A percentile compares a stretch with the other conserved stretches of the same genome.
Conservation (phyloP, 2,113 vertebrate genomes). For the Pipa parva region DNA sequence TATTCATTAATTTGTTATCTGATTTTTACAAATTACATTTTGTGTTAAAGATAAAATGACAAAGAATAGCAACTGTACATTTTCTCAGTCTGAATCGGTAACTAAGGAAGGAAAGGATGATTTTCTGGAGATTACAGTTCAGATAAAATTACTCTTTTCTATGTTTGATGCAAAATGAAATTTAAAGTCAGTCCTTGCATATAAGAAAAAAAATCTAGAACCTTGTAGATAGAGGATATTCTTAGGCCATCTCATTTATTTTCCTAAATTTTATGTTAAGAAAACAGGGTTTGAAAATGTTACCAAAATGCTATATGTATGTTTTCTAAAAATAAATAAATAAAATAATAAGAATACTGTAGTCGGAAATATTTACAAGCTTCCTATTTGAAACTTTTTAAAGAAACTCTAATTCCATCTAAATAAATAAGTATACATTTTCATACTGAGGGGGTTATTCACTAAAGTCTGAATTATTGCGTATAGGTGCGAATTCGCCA, state of each 20-base stretch:
- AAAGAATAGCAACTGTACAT: slow-evolving; percentile 27
- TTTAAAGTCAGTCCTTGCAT: slow-evolving; percentile 9
- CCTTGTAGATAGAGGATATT: neutral
- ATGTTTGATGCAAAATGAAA: slow-evolving; percentile 32
- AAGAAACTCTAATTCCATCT: no score
- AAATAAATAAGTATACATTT: no score
- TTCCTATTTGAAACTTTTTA: no score
- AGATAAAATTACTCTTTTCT: slow-evolving; percentile 30
- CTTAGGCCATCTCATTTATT: slow-evolving; percentile 14
- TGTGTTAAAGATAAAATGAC: slow-evolving; percentile 42
- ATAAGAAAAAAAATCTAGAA: slow-evolving; percentile 2
- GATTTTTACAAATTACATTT: slow-evolving; percentile 39
- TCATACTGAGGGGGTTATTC: no score
- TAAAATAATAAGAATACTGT: no score
- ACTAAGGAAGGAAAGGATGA: slow-evolving; percentile 33
- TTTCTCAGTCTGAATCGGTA: slow-evolving; percentile 30
- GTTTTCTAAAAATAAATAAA: no score
- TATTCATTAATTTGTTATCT: slow-evolving; percentile 38
- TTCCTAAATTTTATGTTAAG: neutral
- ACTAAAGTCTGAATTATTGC: no score
- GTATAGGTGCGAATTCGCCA: no score
- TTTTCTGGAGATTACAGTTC: slow-evolving; percentile 36
- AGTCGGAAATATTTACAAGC: no score
- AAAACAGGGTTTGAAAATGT: no score
- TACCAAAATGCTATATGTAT: no score